Evolutionary conservation across 2,797 vertebrate species (phyloP).

Genomic region (Onychomys torridus): DNA sequence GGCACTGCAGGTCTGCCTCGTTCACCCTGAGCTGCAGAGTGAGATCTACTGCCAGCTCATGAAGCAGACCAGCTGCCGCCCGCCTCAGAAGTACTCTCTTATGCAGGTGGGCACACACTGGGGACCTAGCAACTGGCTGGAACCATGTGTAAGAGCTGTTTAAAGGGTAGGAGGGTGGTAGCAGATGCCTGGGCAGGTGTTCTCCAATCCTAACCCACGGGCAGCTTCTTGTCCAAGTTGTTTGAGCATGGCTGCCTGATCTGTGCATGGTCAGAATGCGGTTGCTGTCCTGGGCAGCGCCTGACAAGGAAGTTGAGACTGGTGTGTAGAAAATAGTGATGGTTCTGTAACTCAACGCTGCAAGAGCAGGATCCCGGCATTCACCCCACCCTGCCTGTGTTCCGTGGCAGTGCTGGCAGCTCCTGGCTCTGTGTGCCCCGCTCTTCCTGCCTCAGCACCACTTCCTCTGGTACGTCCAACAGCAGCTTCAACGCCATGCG

Average conservation of each 20-base stretch:
- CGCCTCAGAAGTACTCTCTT: conserved; percentile 92
- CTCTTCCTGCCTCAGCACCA: conserved; percentile 97
- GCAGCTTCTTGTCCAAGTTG: not conserved
- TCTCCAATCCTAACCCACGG: not conserved
- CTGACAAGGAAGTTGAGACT: not conserved
- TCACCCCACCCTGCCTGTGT: conserved; percentile 4
- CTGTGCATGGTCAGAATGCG: not conserved
- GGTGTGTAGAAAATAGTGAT: not conserved
- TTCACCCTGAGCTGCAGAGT: conserved; percentile 96
- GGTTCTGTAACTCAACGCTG: not conserved
- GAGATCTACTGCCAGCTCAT: conserved; percentile 98
- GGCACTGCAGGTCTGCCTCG: conserved; percentile 96
- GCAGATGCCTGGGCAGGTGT: not conserved
- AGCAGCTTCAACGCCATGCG: conserved; percentile 94
- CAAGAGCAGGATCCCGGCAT: not conserved
- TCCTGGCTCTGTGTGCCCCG: conserved; percentile 95
- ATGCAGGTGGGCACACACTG: conserved; percentile 91
- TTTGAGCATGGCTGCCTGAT: not conserved
- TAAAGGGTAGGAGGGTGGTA: not conserved
- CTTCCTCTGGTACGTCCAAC: conserved; percentile 96
- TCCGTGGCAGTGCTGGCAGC: conserved; percentile 94
- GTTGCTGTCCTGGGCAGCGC: not conserved
- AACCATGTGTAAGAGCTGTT: not conserved
- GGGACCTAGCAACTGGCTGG: not conserved
- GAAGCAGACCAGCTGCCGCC: conserved; percentile 93